A percentile compares a stretch with the other conserved stretches of the same genome.
These are phyloP conservation scores for Torymus tubicola DNA, from an alignment of 2,888 invertebrate species.

Conservation along the genomic window DNA sequence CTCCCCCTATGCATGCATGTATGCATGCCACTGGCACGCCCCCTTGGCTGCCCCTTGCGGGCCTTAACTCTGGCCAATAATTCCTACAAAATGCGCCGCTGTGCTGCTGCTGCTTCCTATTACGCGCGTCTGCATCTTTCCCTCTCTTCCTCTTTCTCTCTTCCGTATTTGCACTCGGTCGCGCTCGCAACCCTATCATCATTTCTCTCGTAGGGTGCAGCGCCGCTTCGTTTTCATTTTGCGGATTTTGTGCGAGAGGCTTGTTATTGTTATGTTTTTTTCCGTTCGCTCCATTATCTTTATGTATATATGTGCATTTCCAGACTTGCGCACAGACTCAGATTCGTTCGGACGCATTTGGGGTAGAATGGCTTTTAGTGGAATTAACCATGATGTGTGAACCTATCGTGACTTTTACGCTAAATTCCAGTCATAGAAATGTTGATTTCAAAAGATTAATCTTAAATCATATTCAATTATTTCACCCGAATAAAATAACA, in stretches of 20 bases:
- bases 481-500: no score
- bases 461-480: no score
- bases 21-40: constrained; percentile 1
- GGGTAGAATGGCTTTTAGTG: constrained; percentile 21
- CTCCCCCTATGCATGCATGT: neutral
- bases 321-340: neutral
- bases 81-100: constrained; percentile 65
- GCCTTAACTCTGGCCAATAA: constrained; percentile 64
- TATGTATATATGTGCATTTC: constrained; percentile 44
- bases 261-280: constrained; percentile 43
- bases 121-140: neutral
- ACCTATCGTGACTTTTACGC: no score
- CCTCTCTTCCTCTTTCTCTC: constrained; percentile 50
- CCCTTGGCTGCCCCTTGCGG: constrained; percentile 44
- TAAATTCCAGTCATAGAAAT: no score
- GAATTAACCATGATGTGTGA: constrained; percentile 18
- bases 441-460: no score
- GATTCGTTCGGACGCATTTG: constrained; percentile 16
- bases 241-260: constrained; percentile 1
- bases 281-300: constrained; percentile 39
- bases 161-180: constrained; percentile 33
- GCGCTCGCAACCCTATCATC: constrained; percentile 17
- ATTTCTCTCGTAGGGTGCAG: constrained; percentile 36
- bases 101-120: neutral
- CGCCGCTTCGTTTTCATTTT: constrained; percentile 43